These are phyloP conservation scores for Melanotaenia pygmaea DNA, from an alignment of 2,797 vertebrate genomes.

Conservation along the genomic window DNA sequence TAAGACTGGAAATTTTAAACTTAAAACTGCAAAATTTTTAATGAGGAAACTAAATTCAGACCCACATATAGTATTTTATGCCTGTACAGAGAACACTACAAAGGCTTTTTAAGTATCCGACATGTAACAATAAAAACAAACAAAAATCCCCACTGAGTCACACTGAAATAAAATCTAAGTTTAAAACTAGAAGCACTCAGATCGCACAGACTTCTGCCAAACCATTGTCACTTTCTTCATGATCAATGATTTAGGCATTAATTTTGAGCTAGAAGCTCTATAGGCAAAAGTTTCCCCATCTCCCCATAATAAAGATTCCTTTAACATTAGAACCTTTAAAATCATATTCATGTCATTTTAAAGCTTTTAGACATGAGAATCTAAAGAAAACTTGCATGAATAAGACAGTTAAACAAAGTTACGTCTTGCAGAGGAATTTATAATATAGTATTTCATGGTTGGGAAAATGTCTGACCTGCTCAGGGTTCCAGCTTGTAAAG, in stretches of 20 bases:
- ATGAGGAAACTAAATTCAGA: background rate
- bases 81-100: background rate
- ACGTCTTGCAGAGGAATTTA: background rate
- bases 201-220: too few species aligned
- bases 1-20: background rate
- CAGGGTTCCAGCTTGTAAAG: conserved; percentile 89
- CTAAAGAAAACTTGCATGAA: background rate
- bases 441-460: conserved; percentile 52
- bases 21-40: background rate
- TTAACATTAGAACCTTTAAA: background rate
- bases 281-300: too few species aligned
- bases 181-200: background rate
- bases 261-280: too few species aligned
- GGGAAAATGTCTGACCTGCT: conserved; percentile 78
- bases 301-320: too few species aligned
- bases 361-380: background rate
- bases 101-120: background rate
- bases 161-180: background rate
- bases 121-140: background rate
- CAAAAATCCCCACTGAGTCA: background rate
- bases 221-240: too few species aligned
- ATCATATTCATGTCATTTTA: background rate
- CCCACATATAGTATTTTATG: background rate
- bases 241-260: too few species aligned
- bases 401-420: background rate